phyloP scores from a whole-genome alignment of 2,888 invertebrate genomes.

The Philhelius pedissequus region DNA sequence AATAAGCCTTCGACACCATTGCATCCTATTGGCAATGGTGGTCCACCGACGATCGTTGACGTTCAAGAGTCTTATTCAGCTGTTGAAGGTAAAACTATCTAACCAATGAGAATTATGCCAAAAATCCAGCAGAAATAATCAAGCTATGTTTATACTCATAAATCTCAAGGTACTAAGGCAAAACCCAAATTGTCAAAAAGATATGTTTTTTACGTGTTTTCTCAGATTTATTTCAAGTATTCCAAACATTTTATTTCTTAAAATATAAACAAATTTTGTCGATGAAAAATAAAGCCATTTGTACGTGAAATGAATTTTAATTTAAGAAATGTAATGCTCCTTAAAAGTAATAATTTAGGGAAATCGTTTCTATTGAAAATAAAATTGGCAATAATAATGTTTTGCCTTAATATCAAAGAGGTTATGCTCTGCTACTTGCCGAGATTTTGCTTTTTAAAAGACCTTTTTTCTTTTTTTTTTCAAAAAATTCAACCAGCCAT shows the following conservation, averaged over 20 bases:
- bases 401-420: neutral
- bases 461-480: neutral
- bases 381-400: neutral
- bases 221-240: neutral
- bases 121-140: neutral
- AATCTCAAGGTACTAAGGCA: neutral
- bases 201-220: neutral
- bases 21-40: constrained; percentile 87
- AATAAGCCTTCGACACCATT: constrained; percentile 95
- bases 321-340: too few relatives aligned
- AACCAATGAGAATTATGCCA: neutral
- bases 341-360: too few relatives aligned
- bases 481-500: neutral
- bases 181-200: neutral
- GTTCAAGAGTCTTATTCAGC: constrained; percentile 97
- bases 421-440: constrained; percentile 1
- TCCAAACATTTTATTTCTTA: too few relatives aligned
- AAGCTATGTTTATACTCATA: neutral
- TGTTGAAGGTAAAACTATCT: constrained; percentile 88
- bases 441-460: neutral
- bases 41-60: constrained; percentile 94
- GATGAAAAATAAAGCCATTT: too few relatives aligned
- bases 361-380: neutral
- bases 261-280: too few relatives aligned
- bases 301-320: too few relatives aligned